A percentile compares a stretch with the other conserved stretches of the same genome.
Evolutionary conservation across 1,140 invertebrate species (phyloP).

Genomic region (Solenopsis fugax): DNA sequence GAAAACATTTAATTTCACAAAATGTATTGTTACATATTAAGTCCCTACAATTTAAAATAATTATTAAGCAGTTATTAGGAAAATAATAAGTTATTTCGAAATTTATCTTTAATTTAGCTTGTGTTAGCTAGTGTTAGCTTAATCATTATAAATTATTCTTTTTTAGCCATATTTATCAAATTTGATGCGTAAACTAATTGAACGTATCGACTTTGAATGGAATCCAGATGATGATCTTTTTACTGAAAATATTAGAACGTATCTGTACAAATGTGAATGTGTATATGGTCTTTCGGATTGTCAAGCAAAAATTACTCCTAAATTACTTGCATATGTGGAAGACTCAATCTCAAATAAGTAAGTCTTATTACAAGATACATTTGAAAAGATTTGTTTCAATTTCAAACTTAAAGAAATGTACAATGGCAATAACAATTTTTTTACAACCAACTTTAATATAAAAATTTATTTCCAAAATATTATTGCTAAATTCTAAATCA

Average conservation of each 20-base stretch:
- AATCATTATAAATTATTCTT: constrained; percentile 25
- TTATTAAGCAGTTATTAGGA: neutral
- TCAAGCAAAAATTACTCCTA: constrained; percentile 55
- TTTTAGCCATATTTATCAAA: constrained; percentile 72
- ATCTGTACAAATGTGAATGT: constrained; percentile 68
- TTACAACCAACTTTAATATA: neutral
- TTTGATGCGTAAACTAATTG: constrained; percentile 71
- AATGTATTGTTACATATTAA: neutral
- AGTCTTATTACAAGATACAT: constrained; percentile 12
- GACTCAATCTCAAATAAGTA: constrained; percentile 64
- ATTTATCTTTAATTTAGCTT: neutral
- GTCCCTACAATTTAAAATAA: neutral
- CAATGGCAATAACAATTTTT: neutral
- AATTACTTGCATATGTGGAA: constrained; percentile 68
- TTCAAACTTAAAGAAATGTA: neutral
- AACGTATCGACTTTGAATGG: constrained; percentile 71
- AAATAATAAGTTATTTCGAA: neutral
- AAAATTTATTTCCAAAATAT: neutral
- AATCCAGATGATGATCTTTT: constrained; percentile 58
- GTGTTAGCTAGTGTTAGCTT: neutral
- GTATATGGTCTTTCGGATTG: constrained; percentile 68
- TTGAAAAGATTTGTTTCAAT: neutral
- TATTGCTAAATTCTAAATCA: neutral
- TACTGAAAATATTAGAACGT: constrained; percentile 43
- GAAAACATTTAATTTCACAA: neutral